Conservation (phyloP, 1,140 invertebrate genomes). For the Drosophila sp. region DNA sequence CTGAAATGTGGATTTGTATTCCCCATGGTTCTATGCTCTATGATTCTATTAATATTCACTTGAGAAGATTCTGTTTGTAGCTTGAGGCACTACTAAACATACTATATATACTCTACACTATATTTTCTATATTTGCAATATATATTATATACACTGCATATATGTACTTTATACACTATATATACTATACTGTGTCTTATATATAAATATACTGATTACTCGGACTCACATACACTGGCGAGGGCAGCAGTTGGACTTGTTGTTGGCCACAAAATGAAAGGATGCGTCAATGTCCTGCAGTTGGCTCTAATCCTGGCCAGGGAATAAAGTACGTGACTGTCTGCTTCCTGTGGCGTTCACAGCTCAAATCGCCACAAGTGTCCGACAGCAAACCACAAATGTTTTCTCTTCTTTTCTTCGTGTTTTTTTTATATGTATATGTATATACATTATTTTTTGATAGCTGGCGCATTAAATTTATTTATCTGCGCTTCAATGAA, state of each 20-base stretch:
- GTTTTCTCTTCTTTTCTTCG: constrained; percentile 1
- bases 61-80: no score
- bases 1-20: not conserved
- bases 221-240: constrained; percentile 7
- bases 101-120: no score
- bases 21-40: not conserved
- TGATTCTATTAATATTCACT: not conserved
- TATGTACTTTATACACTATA: no score
- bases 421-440: no score
- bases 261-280: constrained; percentile 13
- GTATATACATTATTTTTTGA: constrained; percentile 11
- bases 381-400: constrained; percentile 15
- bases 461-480: constrained; percentile 55
- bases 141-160: no score
- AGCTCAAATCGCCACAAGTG: constrained; percentile 28
- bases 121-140: no score
- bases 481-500: constrained; percentile 53
- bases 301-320: constrained; percentile 31
- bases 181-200: no score
- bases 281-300: constrained; percentile 47
- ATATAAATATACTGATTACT: constrained; percentile 75
- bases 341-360: constrained; percentile 18
- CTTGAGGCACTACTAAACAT: no score
- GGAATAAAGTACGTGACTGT: constrained; percentile 9
- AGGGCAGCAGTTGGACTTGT: constrained; percentile 33